Conservation (phyloP, 2,797 vertebrate genomes). For the Gallinago stenura region DNA sequence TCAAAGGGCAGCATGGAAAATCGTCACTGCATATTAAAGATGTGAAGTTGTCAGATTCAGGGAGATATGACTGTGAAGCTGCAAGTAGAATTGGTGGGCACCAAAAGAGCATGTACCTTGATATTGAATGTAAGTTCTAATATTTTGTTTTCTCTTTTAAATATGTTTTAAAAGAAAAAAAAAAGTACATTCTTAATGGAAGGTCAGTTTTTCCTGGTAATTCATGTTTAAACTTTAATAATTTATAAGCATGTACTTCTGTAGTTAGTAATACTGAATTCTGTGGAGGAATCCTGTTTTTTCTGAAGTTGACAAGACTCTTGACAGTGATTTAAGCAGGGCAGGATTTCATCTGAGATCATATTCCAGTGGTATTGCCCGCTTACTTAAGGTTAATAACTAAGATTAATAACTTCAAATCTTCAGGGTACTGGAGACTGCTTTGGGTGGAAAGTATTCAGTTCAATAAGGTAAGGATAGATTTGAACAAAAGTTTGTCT, state of each 20-base stretch:
- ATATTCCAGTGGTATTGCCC: not conserved
- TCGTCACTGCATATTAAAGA: slow-evolving; percentile 92
- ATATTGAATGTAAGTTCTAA: slow-evolving; percentile 94
- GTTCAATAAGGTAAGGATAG: not conserved
- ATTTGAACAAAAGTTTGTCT: not conserved
- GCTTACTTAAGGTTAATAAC: not conserved
- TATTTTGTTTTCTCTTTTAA: slow-evolving; percentile 44
- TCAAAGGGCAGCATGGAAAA: slow-evolving; percentile 90
- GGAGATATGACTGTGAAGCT: slow-evolving; percentile 97
- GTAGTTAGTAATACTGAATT: not conserved
- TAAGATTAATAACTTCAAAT: not conserved
- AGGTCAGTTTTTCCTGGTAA: not conserved
- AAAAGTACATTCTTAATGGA: slow-evolving; percentile 21
- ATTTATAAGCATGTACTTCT: not conserved
- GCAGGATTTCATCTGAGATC: not conserved
- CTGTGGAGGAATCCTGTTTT: not conserved
- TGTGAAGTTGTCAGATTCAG: slow-evolving; percentile 89
- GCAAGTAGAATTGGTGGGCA: slow-evolving; percentile 96
- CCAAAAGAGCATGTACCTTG: slow-evolving; percentile 98
- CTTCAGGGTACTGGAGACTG: not conserved
- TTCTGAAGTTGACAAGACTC: not conserved
- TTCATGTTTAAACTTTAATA: not conserved
- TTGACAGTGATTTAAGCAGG: not conserved
- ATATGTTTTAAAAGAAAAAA: not conserved
- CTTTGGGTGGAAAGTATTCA: not conserved